Evolutionary conservation across 2,113 vertebrate species (phyloP).

Genomic region (Polyodon spathula): DNA sequence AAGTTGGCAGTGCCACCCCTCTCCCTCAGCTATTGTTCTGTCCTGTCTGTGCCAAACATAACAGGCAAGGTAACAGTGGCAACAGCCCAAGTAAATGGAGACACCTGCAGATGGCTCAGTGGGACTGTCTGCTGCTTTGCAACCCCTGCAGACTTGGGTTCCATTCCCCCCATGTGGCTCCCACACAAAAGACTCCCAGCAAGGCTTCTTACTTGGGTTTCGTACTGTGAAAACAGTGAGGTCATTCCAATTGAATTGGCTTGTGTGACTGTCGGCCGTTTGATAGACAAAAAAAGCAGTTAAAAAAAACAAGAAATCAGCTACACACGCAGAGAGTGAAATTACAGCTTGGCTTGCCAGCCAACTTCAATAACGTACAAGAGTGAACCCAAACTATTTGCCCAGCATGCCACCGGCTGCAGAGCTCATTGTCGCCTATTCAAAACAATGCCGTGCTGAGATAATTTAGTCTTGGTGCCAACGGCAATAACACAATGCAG

Average conservation of each 20-base stretch:
- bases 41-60: slow-evolving; percentile 28
- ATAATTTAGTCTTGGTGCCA: too few relatives aligned
- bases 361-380: too few relatives aligned
- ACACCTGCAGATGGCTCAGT: slow-evolving; percentile 32
- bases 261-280: neutral
- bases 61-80: slow-evolving; percentile 28
- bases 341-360: too few relatives aligned
- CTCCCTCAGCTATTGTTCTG: slow-evolving; percentile 1
- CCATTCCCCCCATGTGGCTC: slow-evolving; percentile 11
- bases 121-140: slow-evolving; percentile 24
- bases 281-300: neutral
- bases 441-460: too few relatives aligned
- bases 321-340: too few relatives aligned
- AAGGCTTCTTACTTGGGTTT: neutral
- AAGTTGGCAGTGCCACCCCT: slow-evolving; percentile 6
- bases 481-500: too few relatives aligned
- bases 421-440: too few relatives aligned
- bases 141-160: slow-evolving; percentile 16
- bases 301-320: too few relatives aligned
- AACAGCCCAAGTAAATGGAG: slow-evolving; percentile 18
- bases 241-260: neutral
- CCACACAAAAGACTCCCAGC: neutral
- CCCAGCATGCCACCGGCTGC: too few relatives aligned
- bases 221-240: neutral
- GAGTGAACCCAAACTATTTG: too few relatives aligned